Evolutionary conservation across 2,113 vertebrate genomes (phyloP).

Genomic region (Pelobates fuscus): DNA sequence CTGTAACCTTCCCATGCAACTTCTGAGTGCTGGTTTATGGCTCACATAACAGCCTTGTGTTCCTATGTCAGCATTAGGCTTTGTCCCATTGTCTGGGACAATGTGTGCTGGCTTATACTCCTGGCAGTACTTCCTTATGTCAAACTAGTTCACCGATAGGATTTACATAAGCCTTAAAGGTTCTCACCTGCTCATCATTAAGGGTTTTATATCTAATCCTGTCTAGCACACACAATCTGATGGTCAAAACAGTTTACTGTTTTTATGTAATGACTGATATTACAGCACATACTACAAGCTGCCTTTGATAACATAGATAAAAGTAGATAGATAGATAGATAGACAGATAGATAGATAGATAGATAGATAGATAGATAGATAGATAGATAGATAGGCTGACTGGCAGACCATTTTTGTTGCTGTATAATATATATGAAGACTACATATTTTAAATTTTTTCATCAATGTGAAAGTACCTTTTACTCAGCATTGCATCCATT

Average conservation of each 20-base stretch:
- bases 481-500: no score
- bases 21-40: no score
- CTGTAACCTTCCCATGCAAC: no score
- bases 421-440: no score
- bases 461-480: no score
- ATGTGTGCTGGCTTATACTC: constrained; percentile 1
- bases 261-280: background rate
- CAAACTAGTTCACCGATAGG: constrained; percentile 14
- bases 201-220: constrained; percentile 24
- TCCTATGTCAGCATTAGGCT: constrained; percentile 23
- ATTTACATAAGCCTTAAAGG: constrained; percentile 31
- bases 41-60: background rate
- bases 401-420: no score
- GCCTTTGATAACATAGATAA: no score
- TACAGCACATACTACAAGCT: background rate
- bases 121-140: constrained; percentile 11
- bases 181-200: constrained; percentile 34
- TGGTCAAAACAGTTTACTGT: constrained; percentile 1
- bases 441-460: no score
- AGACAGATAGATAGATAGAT: no score
- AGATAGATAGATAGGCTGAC: no score
- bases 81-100: constrained; percentile 17
- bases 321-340: no score
- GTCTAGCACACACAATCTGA: constrained; percentile 12
- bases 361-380: no score